Base-by-base conservation (phyloP, 1,140 invertebrate species). In the Druon quercuslanigerum region DNA sequence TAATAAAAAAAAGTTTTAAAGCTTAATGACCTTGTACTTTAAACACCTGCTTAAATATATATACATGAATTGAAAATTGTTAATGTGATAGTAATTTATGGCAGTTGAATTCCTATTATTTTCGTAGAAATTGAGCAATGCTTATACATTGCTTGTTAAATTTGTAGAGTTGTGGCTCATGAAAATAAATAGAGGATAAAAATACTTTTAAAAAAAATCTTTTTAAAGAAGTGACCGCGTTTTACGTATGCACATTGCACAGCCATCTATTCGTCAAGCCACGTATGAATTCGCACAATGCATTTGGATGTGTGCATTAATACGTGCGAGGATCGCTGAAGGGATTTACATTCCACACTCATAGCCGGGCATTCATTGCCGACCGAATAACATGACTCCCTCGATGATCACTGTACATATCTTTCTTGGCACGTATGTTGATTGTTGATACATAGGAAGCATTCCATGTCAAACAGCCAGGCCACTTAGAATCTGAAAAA, bases 341-440 rank as follows among this genome's bases (percentile, higher is more conserved):
- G 72, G 76, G 82, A 85, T 87, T 87, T 86, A 71, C 84, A 85
- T 87, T 86, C 81, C 81, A 51, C 71, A 13, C 57, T 85, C 78
- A 76, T 79, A 82, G 77, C 74, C 74, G 73, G 77, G 71, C 79
- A 70, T 71, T 73, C 51, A 75, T 78, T 73, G 83, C 80, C 74
- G 77, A 73, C 79, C 78, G 77, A 83, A 78, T 79, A 83, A 81
- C 75, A 74, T 76, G 74, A 80, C 71, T 77, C 71, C 72, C 57
- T 51, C 77, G 76, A 79, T 83, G 14, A 66, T 66, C 33, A 66
- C 56, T 50, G 46, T 51, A 51, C 74, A 70, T 76, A 76, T 74
- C 72, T 52, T 60, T 75, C 75, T 80, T 73, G 75, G 73, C 76
- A 78, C 72, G 75, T 71, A 50, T 72, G 11, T 52, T 46, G 16